Base-by-base conservation (phyloP, 92 coral and sea anemone species). In the Montipora capitata region DNA sequence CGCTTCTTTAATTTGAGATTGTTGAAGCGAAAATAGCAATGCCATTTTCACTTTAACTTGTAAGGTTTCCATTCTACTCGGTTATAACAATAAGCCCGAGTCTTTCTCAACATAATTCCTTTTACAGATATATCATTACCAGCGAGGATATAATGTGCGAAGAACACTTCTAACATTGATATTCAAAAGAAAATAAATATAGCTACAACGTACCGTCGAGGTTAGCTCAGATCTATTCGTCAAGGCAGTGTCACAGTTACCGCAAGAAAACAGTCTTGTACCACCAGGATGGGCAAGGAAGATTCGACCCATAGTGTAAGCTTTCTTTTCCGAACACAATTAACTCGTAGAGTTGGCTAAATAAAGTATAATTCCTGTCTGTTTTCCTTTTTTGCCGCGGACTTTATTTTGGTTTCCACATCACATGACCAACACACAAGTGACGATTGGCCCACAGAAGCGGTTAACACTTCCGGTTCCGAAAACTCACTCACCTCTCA, bases 251-350 rank as follows among this genome's bases (percentile, higher is more conserved):
- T 97, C 99, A 75, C 99, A 97, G 81, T 95, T 97, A 51, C 98
- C 99, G 40, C 99, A 97, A 68, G 99, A 97, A 92, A 95, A 97
- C 40, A 97, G 93, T 74, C 95, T 92, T 44, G 97, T 75, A 42
- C 99, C 99, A 45, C 99, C 99, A 54, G 99, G 99, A 84, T 97
- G 99, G 45, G 94, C 96, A 72, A 97, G 88, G 77, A 97, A 97
- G 56, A 96, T 94, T 78, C 98, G 94, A 43, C 99, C 99, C 99
- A 97, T 97, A 40, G 13, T 81, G n/a, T 52, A 44, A 10, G 51
- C 40, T 16, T 10, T 14, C 68, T 61, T 52, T n/a, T 68, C 20
- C 38, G 14, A 3, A n/a, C 9, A 49, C 75, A 68, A 51, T 14
- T 10, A 11, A 18, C 16, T 38, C 16, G 35, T 39, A n/a, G 54